These are phyloP conservation scores for Neoaliturus tenellus DNA, from an alignment of 2,888 invertebrate species.

Conservation along the genomic window DNA sequence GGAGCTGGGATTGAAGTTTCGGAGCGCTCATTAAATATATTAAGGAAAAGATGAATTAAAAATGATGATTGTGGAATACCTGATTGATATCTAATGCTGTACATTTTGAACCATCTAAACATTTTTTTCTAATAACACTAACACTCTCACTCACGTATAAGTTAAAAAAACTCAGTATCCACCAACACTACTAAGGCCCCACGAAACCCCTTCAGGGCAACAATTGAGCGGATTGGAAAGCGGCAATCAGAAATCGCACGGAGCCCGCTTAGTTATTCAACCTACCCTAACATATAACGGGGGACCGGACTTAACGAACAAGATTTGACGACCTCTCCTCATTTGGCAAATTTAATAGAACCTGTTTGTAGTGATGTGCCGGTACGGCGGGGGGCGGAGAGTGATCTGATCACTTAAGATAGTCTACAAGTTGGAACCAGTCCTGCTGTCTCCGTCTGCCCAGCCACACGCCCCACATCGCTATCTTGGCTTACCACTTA, in stretches of 20 bases:
- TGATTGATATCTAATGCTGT: no score
- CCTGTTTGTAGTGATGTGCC: constrained; percentile 49
- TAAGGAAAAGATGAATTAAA: no score
- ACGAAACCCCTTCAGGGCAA: no score
- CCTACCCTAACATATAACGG: constrained; percentile 52
- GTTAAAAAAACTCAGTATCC: no score
- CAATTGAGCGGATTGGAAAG: constrained; percentile 17
- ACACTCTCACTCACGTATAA: no score
- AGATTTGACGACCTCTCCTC: constrained; percentile 51
- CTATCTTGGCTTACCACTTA: neutral
- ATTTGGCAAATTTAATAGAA: constrained; percentile 52
- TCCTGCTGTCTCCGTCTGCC: neutral
- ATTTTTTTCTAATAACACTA: no score
- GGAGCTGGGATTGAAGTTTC: no score
- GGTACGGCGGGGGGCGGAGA: neutral
- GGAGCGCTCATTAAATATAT: no score
- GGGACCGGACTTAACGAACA: constrained; percentile 45
- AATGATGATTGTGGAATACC: no score
- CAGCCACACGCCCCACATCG: neutral
- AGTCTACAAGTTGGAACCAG: constrained; percentile 33
- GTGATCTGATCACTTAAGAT: constrained; percentile 48
- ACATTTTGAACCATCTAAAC: no score
- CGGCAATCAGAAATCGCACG: constrained; percentile 24
- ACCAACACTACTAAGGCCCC: no score
- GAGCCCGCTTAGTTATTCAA: constrained; percentile 41